phyloP scores from a whole-genome alignment of 2,797 vertebrate genomes.

The Propithecus perrieri region DNA sequence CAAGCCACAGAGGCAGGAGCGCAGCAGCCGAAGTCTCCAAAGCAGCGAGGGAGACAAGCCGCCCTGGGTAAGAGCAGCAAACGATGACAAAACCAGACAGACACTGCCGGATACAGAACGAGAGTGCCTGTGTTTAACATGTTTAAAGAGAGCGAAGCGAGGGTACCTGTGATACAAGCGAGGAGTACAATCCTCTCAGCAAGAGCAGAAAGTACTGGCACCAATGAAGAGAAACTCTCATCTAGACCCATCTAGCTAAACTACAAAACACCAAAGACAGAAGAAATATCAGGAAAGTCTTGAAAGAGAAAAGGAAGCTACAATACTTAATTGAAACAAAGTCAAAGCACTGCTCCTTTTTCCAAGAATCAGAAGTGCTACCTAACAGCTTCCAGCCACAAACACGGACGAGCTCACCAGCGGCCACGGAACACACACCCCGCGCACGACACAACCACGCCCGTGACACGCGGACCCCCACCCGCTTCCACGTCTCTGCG shows the following conservation, averaged over 20 bases:
- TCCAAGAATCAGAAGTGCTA: neutral
- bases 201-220: neutral
- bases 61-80: rapidly evolving
- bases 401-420: rapidly evolving
- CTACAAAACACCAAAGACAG: neutral
- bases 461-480: no score
- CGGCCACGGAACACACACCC: rapidly evolving
- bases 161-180: rapidly evolving
- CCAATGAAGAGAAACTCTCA: neutral
- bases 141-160: neutral
- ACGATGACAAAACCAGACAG: rapidly evolving
- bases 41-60: neutral
- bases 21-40: neutral
- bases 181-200: neutral
- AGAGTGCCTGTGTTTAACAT: rapidly evolving
- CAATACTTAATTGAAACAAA: neutral
- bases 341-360: neutral
- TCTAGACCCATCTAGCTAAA: no score
- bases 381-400: neutral
- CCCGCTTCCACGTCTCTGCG: no score
- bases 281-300: neutral
- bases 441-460: rapidly evolving
- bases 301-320: neutral
- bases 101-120: rapidly evolving
- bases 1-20: neutral